Conservation (phyloP, 2,797 vertebrate genomes). For the Dendrocincla tyrannina region DNA sequence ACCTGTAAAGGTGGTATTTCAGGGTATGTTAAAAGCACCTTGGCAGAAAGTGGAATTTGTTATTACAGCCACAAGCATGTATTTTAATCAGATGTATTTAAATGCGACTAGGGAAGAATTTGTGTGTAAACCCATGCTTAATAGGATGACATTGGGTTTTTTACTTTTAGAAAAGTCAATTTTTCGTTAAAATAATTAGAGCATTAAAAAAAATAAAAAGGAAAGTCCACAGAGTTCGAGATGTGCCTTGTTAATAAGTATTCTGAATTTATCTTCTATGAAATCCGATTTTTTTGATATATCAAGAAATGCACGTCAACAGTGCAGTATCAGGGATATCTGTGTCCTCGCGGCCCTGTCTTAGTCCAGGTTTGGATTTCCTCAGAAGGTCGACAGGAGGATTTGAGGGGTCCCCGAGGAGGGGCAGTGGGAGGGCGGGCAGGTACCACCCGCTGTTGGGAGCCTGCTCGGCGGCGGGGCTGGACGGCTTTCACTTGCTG, state of each 20-base stretch:
- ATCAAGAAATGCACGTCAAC: accelerated
- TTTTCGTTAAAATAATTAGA: neutral
- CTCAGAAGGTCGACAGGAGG: neutral
- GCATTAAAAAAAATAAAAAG: neutral
- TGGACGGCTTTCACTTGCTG: too few species aligned
- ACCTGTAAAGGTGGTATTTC: neutral
- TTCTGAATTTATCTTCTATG: neutral
- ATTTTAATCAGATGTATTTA: neutral
- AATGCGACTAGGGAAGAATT: neutral
- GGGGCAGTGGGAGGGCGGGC: neutral
- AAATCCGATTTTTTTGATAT: neutral
- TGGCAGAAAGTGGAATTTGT: neutral
- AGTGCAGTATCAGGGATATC: too few species aligned
- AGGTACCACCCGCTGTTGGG: neutral
- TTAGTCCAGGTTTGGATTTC: neutral
- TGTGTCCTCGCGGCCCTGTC: neutral
- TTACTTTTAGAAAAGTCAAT: neutral
- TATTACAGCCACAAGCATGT: neutral
- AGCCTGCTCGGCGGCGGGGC: neutral
- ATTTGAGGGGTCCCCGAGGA: neutral
- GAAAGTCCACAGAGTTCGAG: neutral
- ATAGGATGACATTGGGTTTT: neutral
- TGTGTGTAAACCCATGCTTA: neutral
- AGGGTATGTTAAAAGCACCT: neutral
- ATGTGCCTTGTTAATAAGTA: neutral